These are phyloP conservation scores for Falco peregrinus DNA, from an alignment of 2,797 vertebrate species.

Conservation along the genomic window DNA sequence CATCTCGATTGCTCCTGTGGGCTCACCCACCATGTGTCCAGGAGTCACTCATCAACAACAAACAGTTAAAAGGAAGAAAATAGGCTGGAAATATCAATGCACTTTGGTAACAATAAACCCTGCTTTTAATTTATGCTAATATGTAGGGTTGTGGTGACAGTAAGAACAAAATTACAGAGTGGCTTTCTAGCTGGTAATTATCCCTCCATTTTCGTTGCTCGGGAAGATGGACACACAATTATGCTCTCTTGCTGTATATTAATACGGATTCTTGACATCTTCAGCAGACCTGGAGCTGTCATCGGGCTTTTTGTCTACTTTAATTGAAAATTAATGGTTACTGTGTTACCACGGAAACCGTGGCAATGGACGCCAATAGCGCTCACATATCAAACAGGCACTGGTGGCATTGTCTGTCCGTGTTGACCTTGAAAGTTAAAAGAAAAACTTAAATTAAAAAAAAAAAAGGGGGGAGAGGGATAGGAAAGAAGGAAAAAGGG, in stretches of 20 bases:
- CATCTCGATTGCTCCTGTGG: not conserved
- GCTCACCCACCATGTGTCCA: constrained; percentile 57
- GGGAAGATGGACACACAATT: constrained; percentile 99
- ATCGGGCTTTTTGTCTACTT: constrained; percentile 99
- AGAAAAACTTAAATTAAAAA: constrained; percentile 81
- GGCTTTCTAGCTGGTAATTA: constrained; percentile 88
- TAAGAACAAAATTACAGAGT: constrained; percentile 89
- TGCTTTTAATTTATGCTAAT: constrained; percentile 89
- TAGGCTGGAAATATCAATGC: constrained; percentile 81
- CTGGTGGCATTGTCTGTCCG: constrained; percentile 97
- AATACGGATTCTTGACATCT: constrained; percentile 99
- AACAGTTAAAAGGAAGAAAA: constrained; percentile 84
- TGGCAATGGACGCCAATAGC: constrained; percentile 88
- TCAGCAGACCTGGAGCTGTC: constrained; percentile 99
- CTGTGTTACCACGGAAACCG: constrained; percentile 96
- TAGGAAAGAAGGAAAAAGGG: constrained; percentile 31
- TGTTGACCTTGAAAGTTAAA: constrained; percentile 98
- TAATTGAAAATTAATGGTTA: constrained; percentile 99
- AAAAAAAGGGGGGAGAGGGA: constrained; percentile 29
- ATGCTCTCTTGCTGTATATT: constrained; percentile 99
- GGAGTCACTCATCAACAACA: constrained; percentile 81
- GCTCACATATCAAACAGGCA: constrained; percentile 90
- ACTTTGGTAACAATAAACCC: constrained; percentile 86
- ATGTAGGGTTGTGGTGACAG: constrained; percentile 85
- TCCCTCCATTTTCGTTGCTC: constrained; percentile 85